phyloP scores from a whole-genome alignment of 2,797 vertebrate genomes.

The Pelobates cultripes region DNA sequence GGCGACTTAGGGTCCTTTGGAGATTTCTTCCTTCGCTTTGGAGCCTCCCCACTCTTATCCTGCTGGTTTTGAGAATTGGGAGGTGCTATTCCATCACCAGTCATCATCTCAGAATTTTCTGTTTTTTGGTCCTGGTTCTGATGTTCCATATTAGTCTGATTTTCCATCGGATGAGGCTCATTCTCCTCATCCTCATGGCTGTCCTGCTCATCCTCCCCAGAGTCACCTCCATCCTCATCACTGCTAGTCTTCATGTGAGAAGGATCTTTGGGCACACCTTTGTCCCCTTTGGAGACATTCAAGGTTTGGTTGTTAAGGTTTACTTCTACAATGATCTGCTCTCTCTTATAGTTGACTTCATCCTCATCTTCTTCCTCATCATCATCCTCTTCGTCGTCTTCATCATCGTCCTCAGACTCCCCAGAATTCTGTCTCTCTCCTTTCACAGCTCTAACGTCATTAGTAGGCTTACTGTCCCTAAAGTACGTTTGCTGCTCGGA shows the following conservation, averaged over 20 bases:
- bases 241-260: constrained; percentile 85
- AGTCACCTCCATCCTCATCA: constrained; percentile 86
- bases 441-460: constrained; percentile 76
- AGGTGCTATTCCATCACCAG: constrained; percentile 72
- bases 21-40: constrained; percentile 82
- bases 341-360: constrained; percentile 89
- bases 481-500: constrained; percentile 76
- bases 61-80: constrained; percentile 83
- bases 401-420: constrained; percentile 80
- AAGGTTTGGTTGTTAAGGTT: constrained; percentile 99
- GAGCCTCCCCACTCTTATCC: constrained; percentile 80
- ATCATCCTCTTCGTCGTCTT: constrained; percentile 66
- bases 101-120: constrained; percentile 70
- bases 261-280: constrained; percentile 84
- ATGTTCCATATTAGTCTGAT: constrained; percentile 71
- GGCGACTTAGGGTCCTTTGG: constrained; percentile 73
- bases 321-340: constrained; percentile 98
- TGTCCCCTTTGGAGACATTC: constrained; percentile 96
- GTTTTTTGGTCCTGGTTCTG: constrained; percentile 82
- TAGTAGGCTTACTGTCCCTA: constrained; percentile 72
- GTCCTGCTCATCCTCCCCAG: constrained; percentile 85
- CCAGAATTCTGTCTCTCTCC: constrained; percentile 82
- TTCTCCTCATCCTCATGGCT: constrained; percentile 75
- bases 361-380: constrained; percentile 71
- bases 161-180: constrained; percentile 43